A percentile compares a stretch with the other conserved stretches of the same genome.
Conservation (phyloP, 1,140 invertebrate species). For the Lepidotrigona ventralis region DNA sequence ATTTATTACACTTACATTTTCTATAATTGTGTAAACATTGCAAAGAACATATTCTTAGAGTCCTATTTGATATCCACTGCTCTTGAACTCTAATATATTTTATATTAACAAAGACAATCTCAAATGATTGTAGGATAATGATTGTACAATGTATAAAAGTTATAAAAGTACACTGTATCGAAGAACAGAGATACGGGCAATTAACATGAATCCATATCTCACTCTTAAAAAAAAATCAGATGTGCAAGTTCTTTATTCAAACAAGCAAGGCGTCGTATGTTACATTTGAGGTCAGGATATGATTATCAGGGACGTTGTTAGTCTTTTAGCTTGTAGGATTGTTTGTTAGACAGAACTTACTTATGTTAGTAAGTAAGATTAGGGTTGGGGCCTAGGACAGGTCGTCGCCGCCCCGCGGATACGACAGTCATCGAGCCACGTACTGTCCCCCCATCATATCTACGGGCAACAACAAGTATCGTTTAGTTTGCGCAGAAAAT, state of each 20-base stretch:
- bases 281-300: slow-evolving; percentile 77
- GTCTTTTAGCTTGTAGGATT: slow-evolving; percentile 76
- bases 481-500: slow-evolving; percentile 81
- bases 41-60: slow-evolving; percentile 56
- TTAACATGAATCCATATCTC: slow-evolving; percentile 71
- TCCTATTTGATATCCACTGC: slow-evolving; percentile 42
- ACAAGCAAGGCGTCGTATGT: slow-evolving; percentile 79
- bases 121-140: slow-evolving; percentile 47
- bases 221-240: slow-evolving; percentile 10
- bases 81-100: slow-evolving; percentile 41
- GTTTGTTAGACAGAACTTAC: slow-evolving; percentile 81
- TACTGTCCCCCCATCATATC: slow-evolving; percentile 81
- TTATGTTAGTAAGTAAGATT: slow-evolving; percentile 82
- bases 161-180: slow-evolving; percentile 32
- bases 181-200: slow-evolving; percentile 71
- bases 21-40: background rate
- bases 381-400: slow-evolving; percentile 81
- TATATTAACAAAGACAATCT: slow-evolving; percentile 53
- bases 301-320: slow-evolving; percentile 74
- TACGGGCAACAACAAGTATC: slow-evolving; percentile 80
- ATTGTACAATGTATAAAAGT: slow-evolving; percentile 23
- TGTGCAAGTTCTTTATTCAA: slow-evolving; percentile 54
- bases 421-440: slow-evolving; percentile 81
- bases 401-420: slow-evolving; percentile 81
- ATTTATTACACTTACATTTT: background rate